Evolutionary conservation across 2,888 invertebrate species (phyloP).

Genomic region (Chrysina gloriosa): DNA sequence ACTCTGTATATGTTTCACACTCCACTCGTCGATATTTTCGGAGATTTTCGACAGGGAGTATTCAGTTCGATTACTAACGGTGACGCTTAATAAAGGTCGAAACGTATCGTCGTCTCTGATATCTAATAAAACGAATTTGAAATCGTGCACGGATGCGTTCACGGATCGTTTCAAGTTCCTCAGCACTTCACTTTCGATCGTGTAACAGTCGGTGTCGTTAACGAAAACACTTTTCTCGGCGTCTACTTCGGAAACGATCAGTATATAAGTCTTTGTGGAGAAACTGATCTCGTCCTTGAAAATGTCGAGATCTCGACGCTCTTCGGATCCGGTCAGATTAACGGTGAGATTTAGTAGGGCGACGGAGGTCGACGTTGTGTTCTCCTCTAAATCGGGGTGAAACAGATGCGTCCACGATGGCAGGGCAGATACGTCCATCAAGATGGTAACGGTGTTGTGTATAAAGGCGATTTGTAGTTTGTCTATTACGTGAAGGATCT

Average conservation of each 20-base stretch:
- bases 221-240: conserved; percentile 9
- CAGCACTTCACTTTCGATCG: conserved; percentile 51
- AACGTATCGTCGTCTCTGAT: conserved; percentile 58
- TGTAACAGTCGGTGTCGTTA: conserved; percentile 44
- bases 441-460: conserved; percentile 63
- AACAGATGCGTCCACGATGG: conserved; percentile 59
- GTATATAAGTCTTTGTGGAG: conserved; percentile 55
- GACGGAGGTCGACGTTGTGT: conserved; percentile 36
- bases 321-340: conserved; percentile 22
- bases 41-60: conserved; percentile 54
- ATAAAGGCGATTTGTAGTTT: conserved; percentile 62
- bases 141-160: not conserved
- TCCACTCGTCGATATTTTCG: conserved; percentile 65
- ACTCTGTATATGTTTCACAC: conserved; percentile 62
- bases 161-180: conserved; percentile 49
- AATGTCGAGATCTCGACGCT: not conserved
- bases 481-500: conserved; percentile 64
- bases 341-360: conserved; percentile 43
- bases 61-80: conserved; percentile 51
- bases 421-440: conserved; percentile 65
- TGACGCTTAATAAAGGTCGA: conserved; percentile 56
- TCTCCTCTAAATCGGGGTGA: conserved; percentile 21
- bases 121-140: conserved; percentile 59
- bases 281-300: conserved; percentile 50
- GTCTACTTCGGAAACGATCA: conserved; percentile 57